These are phyloP conservation scores for Leguminivora glycinivorella DNA, from an alignment of 1,140 invertebrate genomes.

Conservation along the genomic window DNA sequence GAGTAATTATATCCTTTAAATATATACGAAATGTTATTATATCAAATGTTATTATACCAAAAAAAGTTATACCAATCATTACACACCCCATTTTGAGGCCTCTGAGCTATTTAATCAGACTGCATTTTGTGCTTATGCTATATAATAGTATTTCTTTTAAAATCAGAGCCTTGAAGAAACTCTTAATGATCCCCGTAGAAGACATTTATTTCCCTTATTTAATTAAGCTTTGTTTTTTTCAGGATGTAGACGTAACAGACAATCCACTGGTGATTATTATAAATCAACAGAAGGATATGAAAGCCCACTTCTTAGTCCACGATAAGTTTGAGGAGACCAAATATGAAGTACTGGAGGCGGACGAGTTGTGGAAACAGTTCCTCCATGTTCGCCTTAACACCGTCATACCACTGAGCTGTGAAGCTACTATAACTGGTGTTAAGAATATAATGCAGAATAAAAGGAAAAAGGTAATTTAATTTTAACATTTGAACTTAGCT, in stretches of 20 bases:
- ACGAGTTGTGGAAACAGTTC: slow-evolving; percentile 83
- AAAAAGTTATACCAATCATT: too few relatives aligned
- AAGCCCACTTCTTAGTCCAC: slow-evolving; percentile 84
- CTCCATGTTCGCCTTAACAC: slow-evolving; percentile 82
- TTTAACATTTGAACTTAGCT: slow-evolving; percentile 28
- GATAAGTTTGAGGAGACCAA: slow-evolving; percentile 83
- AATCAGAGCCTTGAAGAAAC: too few relatives aligned
- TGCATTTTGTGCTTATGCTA: too few relatives aligned
- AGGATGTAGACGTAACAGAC: slow-evolving; percentile 87
- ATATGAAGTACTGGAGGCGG: slow-evolving; percentile 81
- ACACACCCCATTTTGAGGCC: too few relatives aligned
- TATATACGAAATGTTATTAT: too few relatives aligned
- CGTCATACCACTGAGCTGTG: slow-evolving; percentile 78
- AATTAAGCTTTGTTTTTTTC: too few relatives aligned
- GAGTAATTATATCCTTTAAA: too few relatives aligned
- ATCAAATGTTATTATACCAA: too few relatives aligned
- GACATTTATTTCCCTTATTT: too few relatives aligned
- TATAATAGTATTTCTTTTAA: too few relatives aligned
- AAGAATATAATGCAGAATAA: slow-evolving; percentile 79
- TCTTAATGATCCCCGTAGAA: too few relatives aligned
- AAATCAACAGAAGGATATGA: slow-evolving; percentile 78
- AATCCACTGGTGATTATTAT: slow-evolving; percentile 85
- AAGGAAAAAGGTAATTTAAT: slow-evolving; percentile 77
- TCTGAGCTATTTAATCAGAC: too few relatives aligned
- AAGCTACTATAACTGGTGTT: slow-evolving; percentile 78